These are phyloP conservation scores for Cheirogaleus major DNA, from an alignment of 2,797 vertebrate species.

Conservation along the genomic window DNA sequence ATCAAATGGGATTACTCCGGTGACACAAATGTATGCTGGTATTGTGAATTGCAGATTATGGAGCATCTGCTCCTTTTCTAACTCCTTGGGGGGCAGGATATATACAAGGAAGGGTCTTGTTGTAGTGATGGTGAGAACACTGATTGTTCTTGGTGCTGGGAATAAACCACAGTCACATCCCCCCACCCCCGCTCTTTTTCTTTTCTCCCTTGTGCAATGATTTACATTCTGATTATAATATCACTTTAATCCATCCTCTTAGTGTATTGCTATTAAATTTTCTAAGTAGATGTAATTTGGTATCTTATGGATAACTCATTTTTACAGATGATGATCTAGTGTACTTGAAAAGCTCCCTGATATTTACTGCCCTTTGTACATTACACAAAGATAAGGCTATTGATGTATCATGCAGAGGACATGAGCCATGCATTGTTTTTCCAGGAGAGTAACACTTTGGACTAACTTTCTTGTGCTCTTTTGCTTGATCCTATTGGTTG, in stretches of 20 bases:
- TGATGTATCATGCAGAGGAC: neutral
- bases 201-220: neutral
- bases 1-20: constrained; percentile 55
- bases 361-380: neutral
- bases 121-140: neutral
- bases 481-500: neutral
- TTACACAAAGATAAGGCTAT: neutral
- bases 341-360: neutral
- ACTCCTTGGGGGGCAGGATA: neutral
- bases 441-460: neutral
- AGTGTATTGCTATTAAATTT: neutral
- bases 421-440: neutral
- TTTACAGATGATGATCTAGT: neutral
- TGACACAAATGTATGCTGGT: constrained; percentile 57
- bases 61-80: constrained; percentile 46
- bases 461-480: neutral
- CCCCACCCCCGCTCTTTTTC: neutral
- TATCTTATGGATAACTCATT: neutral
- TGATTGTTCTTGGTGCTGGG: neutral
- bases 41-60: constrained; percentile 8
- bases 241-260: neutral
- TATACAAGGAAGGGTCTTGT: neutral
- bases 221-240: neutral
- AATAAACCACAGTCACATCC: neutral
- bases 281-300: neutral